phyloP scores from a whole-genome alignment of 2,888 invertebrate genomes.

The Lacanobia oleracea region DNA sequence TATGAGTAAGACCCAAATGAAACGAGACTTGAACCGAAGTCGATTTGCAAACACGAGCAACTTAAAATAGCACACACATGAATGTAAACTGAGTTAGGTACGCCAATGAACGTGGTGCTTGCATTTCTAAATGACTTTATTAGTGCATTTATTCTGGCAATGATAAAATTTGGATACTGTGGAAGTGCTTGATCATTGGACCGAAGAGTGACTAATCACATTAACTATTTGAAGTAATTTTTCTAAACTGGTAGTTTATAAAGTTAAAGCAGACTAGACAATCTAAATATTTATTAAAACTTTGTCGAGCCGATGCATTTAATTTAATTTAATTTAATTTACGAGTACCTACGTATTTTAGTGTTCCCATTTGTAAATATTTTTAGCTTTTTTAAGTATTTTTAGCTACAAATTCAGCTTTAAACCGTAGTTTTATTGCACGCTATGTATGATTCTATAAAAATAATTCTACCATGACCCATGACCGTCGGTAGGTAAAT shows the following conservation, averaged over 20 bases:
- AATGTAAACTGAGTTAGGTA: neutral
- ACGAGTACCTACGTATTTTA: constrained; percentile 4
- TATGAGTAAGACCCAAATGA: neutral
- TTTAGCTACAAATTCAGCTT: constrained; percentile 2
- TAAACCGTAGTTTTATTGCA: neutral
- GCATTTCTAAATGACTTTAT: neutral
- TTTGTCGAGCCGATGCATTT: neutral
- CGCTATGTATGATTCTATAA: neutral
- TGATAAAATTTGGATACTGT: neutral
- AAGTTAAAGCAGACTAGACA: neutral
- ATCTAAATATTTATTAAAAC: constrained; percentile 21
- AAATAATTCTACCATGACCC: no score
- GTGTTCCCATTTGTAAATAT: constrained; percentile 6
- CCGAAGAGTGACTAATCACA: neutral
- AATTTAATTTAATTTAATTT: neutral
- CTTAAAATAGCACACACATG: neutral
- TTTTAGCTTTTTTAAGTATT: constrained; percentile 15
- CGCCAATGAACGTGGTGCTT: neutral
- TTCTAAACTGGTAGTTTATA: neutral
- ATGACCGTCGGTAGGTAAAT: no score
- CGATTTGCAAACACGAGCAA: constrained; percentile 3
- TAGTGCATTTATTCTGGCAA: neutral
- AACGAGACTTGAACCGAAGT: constrained; percentile 6
- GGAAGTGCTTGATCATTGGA: no score
- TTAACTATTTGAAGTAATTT: neutral